Evolutionary conservation across 2,113 vertebrate species (phyloP), one percentile per base, ranked within the genome.

Genomic region (Tyto alba): DNA sequence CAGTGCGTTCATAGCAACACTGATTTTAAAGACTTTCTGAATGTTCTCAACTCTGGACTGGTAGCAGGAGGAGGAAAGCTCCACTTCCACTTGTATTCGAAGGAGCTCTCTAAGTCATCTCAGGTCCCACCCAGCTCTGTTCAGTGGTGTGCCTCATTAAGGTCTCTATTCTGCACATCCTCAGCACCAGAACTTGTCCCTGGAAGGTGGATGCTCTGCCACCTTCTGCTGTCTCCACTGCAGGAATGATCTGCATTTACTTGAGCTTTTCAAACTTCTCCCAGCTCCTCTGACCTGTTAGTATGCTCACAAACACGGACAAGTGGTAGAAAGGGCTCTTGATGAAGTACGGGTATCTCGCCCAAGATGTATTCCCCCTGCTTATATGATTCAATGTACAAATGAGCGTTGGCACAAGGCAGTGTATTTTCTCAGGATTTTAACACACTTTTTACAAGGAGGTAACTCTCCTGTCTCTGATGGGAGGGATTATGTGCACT

Each of bases 401-500:
- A 83, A 43, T 7, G 81, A 68, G 62, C 47, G 71, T 43, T 91
- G 85, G 82, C 88, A 85, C 40, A 7, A 88, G 40, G 52, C 94
- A 69, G 53, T 11, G 52, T 48, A 10, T 53, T 40, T 56, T 55
- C 52, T 63, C 17, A 6, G 80, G 59, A 59, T 36, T 76, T 68
- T 3, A 92, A 88, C 84, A 50, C 30, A 62, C 26, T 73, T 83
- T 94, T 88, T 85, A 93, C 93, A 89, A 93, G 74, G 66, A 89
- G 75, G 60, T 52, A 56, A 3, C 10, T 23, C 76, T 53, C 2
- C 0, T 45, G 53, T 64, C 84, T 71, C 91, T 78, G 80, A 53
- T 63, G 74, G 87, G 84, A 91, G 87, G 91, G 91, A 34, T 56
- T 68, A 10, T 26, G 71, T 64, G 81, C 91, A 64, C 87, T 91